Percentiles rank a stretch among this genome's conserved stretches.
Conservation (phyloP, 2,888 invertebrate species). For the Lasius platythorax region DNA sequence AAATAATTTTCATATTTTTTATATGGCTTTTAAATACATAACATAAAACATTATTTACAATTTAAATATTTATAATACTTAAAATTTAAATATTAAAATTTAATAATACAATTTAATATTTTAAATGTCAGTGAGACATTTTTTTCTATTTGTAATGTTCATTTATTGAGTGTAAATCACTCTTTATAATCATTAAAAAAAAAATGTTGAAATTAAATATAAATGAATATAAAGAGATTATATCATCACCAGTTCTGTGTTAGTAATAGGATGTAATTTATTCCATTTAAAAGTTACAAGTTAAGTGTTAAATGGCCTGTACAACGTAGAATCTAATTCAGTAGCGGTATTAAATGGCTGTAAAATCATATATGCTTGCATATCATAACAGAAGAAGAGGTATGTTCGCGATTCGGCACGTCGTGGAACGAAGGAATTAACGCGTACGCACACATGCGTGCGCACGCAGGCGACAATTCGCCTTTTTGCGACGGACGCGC, state of each 20-base stretch:
- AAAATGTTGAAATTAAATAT: constrained; percentile 5
- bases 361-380: background rate
- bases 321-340: background rate
- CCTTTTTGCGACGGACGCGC: constrained; percentile 9
- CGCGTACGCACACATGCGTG: background rate
- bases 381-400: background rate
- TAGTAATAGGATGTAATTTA: background rate
- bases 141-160: background rate
- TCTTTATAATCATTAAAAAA: background rate
- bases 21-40: background rate
- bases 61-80: background rate
- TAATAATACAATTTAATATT: background rate
- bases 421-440: constrained; percentile 7
- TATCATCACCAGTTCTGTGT: background rate
- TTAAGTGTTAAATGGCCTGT: background rate
- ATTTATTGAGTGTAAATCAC: background rate
- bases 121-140: background rate
- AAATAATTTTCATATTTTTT: background rate
- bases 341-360: background rate
- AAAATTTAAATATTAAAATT: background rate
- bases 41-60: background rate
- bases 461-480: background rate
- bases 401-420: background rate
- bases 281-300: background rate
- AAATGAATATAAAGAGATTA: background rate